Conservation (phyloP, 2,888 invertebrate species). For the Choreutis nemorana region DNA sequence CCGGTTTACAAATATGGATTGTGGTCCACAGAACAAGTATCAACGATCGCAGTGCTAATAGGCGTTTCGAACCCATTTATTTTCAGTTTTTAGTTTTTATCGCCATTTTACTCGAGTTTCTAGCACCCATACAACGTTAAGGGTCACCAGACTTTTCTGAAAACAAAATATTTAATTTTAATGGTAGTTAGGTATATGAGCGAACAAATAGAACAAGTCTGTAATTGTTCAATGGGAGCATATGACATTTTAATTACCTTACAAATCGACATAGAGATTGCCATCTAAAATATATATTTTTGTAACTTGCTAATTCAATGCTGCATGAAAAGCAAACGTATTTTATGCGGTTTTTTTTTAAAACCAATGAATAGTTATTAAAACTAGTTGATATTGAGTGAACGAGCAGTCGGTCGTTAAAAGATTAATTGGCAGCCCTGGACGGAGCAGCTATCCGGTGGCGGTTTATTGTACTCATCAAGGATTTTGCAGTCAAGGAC, state of each 20-base stretch:
- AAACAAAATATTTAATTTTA: too few relatives aligned
- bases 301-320: too few relatives aligned
- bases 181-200: too few relatives aligned
- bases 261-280: too few relatives aligned
- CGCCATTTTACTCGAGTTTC: conserved; percentile 29
- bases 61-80: conserved; percentile 42
- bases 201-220: too few relatives aligned
- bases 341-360: too few relatives aligned
- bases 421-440: conserved; percentile 55
- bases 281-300: too few relatives aligned
- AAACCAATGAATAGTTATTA: too few relatives aligned
- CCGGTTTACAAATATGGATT: conserved; percentile 39
- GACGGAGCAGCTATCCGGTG: conserved; percentile 52
- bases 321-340: too few relatives aligned
- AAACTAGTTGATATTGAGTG: conserved; percentile 23
- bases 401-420: conserved; percentile 24
- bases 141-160: too few relatives aligned
- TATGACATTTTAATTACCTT: too few relatives aligned
- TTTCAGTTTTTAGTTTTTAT: conserved; percentile 51
- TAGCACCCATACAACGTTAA: conserved; percentile 38
- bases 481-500: conserved; percentile 65
- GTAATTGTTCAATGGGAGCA: too few relatives aligned
- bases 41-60: conserved; percentile 32
- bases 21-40: conserved; percentile 28
- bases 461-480: conserved; percentile 67